A percentile compares a stretch with the other conserved stretches of the same genome.
Conservation (phyloP, 2,113 vertebrate species). For the Myodes glareolus region DNA sequence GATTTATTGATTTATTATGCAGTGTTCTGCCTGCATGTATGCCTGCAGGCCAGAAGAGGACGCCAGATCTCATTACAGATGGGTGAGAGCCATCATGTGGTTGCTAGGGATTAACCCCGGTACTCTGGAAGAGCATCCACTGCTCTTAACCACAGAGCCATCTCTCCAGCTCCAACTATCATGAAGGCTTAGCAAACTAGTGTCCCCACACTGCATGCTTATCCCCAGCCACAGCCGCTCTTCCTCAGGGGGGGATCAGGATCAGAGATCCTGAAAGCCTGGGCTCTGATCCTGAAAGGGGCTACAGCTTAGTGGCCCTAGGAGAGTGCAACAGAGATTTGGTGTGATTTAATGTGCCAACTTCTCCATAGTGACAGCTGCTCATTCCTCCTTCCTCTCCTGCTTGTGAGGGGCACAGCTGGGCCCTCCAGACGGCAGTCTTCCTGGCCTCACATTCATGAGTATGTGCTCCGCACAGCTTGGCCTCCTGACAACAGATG, state of each 20-base stretch:
- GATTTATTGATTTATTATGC: too few relatives aligned
- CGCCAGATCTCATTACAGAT: too few relatives aligned
- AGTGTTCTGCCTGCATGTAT: too few relatives aligned
- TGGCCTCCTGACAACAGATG: background rate
- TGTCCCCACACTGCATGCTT: background rate
- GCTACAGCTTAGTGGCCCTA: background rate
- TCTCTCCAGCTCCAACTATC: background rate
- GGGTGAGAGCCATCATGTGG: too few relatives aligned
- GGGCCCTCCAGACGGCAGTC: background rate
- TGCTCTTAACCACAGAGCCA: too few relatives aligned
- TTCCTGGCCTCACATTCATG: rapidly evolving
- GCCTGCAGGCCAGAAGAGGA: too few relatives aligned
- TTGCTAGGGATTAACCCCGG: too few relatives aligned
- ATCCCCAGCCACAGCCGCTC: too few relatives aligned
- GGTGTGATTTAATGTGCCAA: background rate
- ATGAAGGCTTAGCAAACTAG: background rate
- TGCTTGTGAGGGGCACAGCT: background rate
- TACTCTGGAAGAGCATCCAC: too few relatives aligned
- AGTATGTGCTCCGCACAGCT: background rate
- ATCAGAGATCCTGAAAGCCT: background rate
- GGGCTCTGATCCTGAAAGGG: too few relatives aligned
- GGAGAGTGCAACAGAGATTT: background rate
- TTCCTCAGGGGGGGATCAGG: background rate
- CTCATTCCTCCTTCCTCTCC: background rate
- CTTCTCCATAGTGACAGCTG: background rate